Evolutionary conservation across 2,888 invertebrate genomes (phyloP), one percentile per base, ranked within the genome.

Genomic region (Lampropteryx suffumata): DNA sequence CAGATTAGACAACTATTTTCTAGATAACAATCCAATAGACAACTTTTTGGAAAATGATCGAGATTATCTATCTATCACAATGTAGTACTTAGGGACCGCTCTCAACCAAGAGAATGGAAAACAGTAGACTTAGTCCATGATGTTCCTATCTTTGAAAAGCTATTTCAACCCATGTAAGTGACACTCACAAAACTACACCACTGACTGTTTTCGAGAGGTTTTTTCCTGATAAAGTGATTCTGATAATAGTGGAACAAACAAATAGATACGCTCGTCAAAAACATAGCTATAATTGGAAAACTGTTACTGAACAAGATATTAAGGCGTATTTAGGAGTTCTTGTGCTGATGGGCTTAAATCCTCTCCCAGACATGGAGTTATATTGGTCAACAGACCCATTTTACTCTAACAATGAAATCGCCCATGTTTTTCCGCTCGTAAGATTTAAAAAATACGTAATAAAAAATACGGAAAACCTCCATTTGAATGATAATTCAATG

Each of bases 391-490:
- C 46, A 39, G 71, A 72, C 54, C 50, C 64, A 24, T 70, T 69
- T 47, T 71, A 69, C 52, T 29, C 62, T 28, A 69, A 67, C 29
- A 27, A 41, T 9, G 67, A 67, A 61, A 71, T 72, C 45, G 27
- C 60, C 14, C 36, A 48, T 17, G 59, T 64, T 47, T 62, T 72
- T 21, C 54, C 70, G 39, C 32, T 65, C 4, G 50, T 11, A 34
- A 51, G 65, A 64, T 69, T 69, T 43, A 67, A 71, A 55, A 71
- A 69, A 55, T n/a, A n/a, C n/a, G 61, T 56, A 11, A 63, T 55
- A 49, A 66, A 66, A 54, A 63, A 59, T 1, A 60, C 50, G 9
- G 61, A 55, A 62, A 64, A 65, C 44, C 47, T 68, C n/a, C 64
- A 66, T 40, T 13, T 59, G 10, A 64, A 61, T 27, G 48, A 67